These are phyloP conservation scores for Caerostris extrusa DNA, from an alignment of 1,140 invertebrate genomes.

Conservation along the genomic window DNA sequence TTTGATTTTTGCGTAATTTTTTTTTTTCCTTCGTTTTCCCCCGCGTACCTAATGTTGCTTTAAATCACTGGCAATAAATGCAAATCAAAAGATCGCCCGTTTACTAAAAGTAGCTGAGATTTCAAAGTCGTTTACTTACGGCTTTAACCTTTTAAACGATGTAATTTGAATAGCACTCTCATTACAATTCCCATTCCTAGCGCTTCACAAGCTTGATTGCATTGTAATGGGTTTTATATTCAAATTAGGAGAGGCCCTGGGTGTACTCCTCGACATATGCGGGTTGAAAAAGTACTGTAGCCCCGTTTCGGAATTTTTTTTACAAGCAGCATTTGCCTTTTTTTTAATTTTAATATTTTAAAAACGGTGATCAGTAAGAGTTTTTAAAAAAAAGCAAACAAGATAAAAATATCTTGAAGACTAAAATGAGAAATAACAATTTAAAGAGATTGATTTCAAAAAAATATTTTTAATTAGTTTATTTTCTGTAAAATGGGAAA, in stretches of 20 bases:
- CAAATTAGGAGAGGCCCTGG: conserved; percentile 52
- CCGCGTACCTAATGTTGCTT: conserved; percentile 47
- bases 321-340: neutral
- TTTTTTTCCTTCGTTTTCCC: neutral
- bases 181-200: conserved; percentile 72
- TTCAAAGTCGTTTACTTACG: conserved; percentile 72
- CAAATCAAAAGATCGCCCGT: conserved; percentile 65
- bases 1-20: conserved; percentile 51
- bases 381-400: no score
- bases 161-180: conserved; percentile 76
- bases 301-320: neutral
- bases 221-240: conserved; percentile 75
- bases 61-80: conserved; percentile 76
- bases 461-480: no score
- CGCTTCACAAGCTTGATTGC: conserved; percentile 55
- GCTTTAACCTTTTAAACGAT: conserved; percentile 57
- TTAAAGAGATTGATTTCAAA: no score
- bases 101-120: conserved; percentile 45
- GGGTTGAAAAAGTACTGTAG: neutral
- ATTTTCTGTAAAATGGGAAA: no score
- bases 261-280: conserved; percentile 5
- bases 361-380: neutral
- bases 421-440: no score
- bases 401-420: no score
- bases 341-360: conserved; percentile 62